Base-by-base conservation (phyloP, 1,140 invertebrate genomes). In the Oncopodura yosiiana region DNA sequence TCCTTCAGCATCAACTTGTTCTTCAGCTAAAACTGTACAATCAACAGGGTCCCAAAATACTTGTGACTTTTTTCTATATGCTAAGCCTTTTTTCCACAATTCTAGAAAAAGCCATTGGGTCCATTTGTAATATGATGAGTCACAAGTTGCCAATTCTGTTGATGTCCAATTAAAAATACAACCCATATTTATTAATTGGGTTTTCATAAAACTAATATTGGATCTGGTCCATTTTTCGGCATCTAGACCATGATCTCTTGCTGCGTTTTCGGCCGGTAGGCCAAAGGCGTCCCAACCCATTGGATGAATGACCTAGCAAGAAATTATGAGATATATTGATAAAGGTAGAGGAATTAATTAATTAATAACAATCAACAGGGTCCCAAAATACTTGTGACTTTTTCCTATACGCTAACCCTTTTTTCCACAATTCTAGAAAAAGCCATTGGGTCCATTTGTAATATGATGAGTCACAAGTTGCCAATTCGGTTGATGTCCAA, bases 271-370 rank as follows among this genome's bases (percentile, higher is more conserved):
- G 3, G 96, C 96, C 19, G 95, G 96, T 39, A 99, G 75, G 30
- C 96, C 96, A 81, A 99, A 99, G 6, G 94, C 88, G 79, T 99
- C 96, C 92, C 94, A 99, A 1, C 96, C 96, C 74, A 99, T 99
- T n/a, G 94, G 94, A 74, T 97, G 91, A 55, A 97, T 75, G 0
- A 86, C 81, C 68, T 75, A 32, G 37, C 55, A 39, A 32, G 18
- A 51, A n/a, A n/a, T n/a, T n/a, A n/a, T 49, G 30, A 38, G 19
- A 16, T 38, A 34, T 9, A 8, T 9, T 9, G n/a, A 34, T 8
- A 8, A 8, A 9, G n/a, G 8, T 8, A 9, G 32, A 34, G 32
- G n/a, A 9, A 34, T 34, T 34, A 34, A 34, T 34, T 34, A 34
- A 9, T 34, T 34, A 8, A 27, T 49, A 18, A 41, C 16, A 23